A percentile compares a stretch with the other conserved stretches of the same genome.
Conservation (phyloP, 53 echinoderm and acorn worm genomes). For the Paelopatides confundens region DNA sequence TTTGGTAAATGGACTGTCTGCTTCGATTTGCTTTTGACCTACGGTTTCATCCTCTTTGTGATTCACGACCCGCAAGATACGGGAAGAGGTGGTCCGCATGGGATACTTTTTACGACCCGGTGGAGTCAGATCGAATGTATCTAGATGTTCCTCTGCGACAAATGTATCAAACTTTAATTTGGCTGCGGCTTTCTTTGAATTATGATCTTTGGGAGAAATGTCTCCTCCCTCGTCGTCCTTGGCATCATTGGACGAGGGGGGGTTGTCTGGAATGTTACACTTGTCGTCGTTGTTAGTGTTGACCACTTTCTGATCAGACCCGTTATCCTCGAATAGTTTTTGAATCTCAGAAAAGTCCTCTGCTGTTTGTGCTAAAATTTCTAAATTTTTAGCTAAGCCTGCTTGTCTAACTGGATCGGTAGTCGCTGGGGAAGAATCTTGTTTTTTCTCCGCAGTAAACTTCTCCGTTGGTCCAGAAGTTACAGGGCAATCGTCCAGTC, state of each 20-base stretch:
- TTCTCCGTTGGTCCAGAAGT: background rate
- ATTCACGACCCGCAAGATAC: slow-evolving; percentile 76
- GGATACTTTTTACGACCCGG: slow-evolving; percentile 89
- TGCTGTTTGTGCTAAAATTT: slow-evolving; percentile 40
- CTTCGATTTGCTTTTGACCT: background rate
- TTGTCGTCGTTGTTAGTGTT: background rate
- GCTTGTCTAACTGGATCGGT: slow-evolving; percentile 25
- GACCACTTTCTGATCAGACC: background rate
- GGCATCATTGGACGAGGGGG: background rate
- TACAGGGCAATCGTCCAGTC: background rate
- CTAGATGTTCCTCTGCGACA: slow-evolving; percentile 59
- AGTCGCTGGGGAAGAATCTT: background rate
- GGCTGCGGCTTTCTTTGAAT: background rate
- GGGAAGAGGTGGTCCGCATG: slow-evolving; percentile 89
- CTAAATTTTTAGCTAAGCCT: slow-evolving; percentile 5
- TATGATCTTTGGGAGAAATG: background rate
- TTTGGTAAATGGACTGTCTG: background rate
- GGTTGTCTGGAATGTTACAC: background rate
- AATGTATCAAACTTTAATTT: slow-evolving; percentile 53
- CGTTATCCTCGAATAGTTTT: background rate
- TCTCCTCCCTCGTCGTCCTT: background rate
- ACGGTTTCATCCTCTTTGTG: background rate
- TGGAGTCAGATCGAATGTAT: slow-evolving; percentile 61
- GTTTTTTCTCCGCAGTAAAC: background rate
- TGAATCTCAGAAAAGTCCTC: slow-evolving; percentile 33